Evolutionary conservation across 2,113 vertebrate species (phyloP).

Genomic region (Triplophysa dalaica): DNA sequence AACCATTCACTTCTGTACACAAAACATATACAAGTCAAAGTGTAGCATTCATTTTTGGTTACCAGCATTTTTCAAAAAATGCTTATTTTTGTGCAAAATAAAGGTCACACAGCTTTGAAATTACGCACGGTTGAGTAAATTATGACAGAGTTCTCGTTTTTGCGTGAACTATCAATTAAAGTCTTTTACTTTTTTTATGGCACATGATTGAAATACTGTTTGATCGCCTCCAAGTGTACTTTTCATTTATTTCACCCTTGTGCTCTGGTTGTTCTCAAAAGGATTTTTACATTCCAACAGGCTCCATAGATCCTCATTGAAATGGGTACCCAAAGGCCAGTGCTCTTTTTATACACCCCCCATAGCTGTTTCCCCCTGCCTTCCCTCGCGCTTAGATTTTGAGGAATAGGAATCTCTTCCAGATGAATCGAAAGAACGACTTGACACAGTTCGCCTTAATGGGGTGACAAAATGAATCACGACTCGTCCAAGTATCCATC

Average conservation of each 20-base stretch:
- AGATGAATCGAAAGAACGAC: constrained; percentile 81
- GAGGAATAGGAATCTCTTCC: constrained; percentile 85
- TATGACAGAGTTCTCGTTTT: no score
- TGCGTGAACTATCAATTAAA: no score
- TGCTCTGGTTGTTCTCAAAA: constrained; percentile 83
- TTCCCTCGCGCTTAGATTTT: constrained; percentile 49
- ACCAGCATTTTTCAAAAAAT: no score
- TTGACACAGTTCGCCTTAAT: constrained; percentile 96
- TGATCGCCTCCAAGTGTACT: constrained; percentile 77
- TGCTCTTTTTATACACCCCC: constrained; percentile 37
- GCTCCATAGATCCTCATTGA: constrained; percentile 92
- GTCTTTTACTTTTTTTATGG: no score
- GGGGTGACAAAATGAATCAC: constrained; percentile 99
- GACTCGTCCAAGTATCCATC: constrained; percentile 95
- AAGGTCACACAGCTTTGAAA: no score
- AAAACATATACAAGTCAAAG: no score
- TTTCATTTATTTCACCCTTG: constrained; percentile 86
- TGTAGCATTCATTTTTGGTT: no score
- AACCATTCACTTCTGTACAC: no score
- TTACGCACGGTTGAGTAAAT: no score
- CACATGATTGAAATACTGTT: neutral
- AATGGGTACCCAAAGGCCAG: constrained; percentile 73
- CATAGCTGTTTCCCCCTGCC: constrained; percentile 41
- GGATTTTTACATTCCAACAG: constrained; percentile 87
- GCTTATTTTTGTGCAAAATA: no score